Evolutionary conservation across 2,888 invertebrate species (phyloP).

Genomic region (Phyllotreta striolata): DNA sequence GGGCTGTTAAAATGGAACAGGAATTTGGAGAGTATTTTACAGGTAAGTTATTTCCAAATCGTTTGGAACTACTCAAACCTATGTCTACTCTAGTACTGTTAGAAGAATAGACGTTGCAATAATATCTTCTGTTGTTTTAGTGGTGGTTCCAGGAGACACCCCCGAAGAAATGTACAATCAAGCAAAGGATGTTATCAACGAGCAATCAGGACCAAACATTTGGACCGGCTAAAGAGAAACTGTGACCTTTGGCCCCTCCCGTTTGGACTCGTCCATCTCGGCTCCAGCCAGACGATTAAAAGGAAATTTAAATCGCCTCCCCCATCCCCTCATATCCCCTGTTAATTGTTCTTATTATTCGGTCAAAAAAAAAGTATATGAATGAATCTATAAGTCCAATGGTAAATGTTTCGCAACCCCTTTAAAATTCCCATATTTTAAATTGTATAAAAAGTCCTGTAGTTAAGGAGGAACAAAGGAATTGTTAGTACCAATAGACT

Average conservation of each 20-base stretch:
- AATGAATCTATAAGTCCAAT: too few species aligned
- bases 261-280: constrained; percentile 65
- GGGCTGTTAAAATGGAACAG: constrained; percentile 96
- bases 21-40: constrained; percentile 99
- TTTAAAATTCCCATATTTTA: too few species aligned
- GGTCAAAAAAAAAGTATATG: constrained; percentile 8
- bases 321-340: constrained; percentile 18
- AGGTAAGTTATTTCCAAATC: constrained; percentile 66
- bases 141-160: constrained; percentile 95
- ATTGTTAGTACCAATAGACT: too few species aligned
- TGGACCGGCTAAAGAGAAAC: constrained; percentile 96
- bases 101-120: not conserved
- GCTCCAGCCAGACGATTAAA: constrained; percentile 53
- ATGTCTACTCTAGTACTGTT: constrained; percentile 5
- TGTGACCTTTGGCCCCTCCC: constrained; percentile 76
- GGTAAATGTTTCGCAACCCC: too few species aligned
- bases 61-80: not conserved
- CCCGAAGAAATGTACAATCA: constrained; percentile 96
- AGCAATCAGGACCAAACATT: constrained; percentile 94
- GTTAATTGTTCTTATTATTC: constrained; percentile 8
- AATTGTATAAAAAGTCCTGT: too few species aligned
- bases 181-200: constrained; percentile 93
- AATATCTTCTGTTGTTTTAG: constrained; percentile 63
- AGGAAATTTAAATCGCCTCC: constrained; percentile 9
- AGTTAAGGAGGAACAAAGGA: too few species aligned